Percentiles rank a stretch among this genome's conserved stretches.
Evolutionary conservation across 2,797 vertebrate genomes (phyloP).

Genomic region (Apodemus agrarius): DNA sequence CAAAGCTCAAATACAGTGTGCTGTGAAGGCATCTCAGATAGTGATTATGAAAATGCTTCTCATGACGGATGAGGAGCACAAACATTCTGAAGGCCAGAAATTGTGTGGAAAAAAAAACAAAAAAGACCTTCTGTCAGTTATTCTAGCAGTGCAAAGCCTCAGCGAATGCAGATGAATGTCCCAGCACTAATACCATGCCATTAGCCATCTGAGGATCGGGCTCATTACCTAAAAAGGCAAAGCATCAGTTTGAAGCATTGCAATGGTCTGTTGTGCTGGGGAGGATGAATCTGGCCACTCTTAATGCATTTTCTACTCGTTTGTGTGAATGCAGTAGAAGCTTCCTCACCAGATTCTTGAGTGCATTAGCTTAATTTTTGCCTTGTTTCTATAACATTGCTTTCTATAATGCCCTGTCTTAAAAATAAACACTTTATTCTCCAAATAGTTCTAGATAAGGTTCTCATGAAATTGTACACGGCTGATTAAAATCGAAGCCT

Average conservation of each 20-base stretch:
- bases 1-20: conserved; percentile 30
- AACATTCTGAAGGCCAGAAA: conserved; percentile 34
- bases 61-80: conserved; percentile 52
- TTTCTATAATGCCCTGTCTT: conserved; percentile 61
- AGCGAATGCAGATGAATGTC: neutral
- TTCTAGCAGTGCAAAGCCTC: neutral
- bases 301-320: conserved; percentile 10
- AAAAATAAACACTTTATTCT: conserved; percentile 58
- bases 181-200: conserved; percentile 31
- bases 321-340: neutral
- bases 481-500: conserved; percentile 23
- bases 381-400: conserved; percentile 61
- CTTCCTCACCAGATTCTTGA: conserved; percentile 16
- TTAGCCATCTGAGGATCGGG: conserved; percentile 44
- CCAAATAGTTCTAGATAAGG: conserved; percentile 53
- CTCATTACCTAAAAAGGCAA: conserved; percentile 62
- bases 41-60: conserved; percentile 31
- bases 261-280: conserved; percentile 31
- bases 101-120: neutral
- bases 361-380: conserved; percentile 51
- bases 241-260: conserved; percentile 36
- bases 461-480: neutral
- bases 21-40: conserved; percentile 52
- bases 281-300: conserved; percentile 4
- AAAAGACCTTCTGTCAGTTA: conserved; percentile 43